phyloP scores from a whole-genome alignment of 2,113 vertebrate species.

The Rhizomys pruinosus region DNA sequence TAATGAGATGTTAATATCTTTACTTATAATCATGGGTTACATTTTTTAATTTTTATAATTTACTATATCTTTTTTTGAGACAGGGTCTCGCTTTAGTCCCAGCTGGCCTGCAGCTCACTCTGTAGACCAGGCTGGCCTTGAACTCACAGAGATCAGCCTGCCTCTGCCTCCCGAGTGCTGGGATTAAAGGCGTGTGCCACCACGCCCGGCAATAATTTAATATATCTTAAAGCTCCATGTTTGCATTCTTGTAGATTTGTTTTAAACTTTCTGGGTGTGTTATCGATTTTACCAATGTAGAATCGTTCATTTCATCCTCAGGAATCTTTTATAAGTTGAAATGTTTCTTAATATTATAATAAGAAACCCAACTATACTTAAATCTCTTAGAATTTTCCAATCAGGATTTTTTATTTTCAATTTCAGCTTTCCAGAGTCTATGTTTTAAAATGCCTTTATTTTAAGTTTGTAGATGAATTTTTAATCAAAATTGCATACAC shows the following conservation, averaged over 20 bases:
- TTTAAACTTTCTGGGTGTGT: neutral
- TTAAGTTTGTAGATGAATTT: neutral
- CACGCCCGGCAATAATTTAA: no score
- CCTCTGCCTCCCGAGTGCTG: no score
- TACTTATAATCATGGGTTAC: neutral
- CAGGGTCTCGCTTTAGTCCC: no score
- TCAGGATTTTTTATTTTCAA: neutral
- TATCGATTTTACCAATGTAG: neutral
- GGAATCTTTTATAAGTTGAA: neutral
- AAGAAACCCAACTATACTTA: neutral
- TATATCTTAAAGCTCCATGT: neutral
- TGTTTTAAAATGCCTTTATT: no score
- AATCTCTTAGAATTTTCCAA: neutral
- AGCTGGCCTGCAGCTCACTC: no score
- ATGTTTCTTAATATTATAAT: neutral
- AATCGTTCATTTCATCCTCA: slow-evolving; percentile 15
- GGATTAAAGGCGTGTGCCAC: no score
- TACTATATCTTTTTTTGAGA: no score
- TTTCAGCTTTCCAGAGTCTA: no score
- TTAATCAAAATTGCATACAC: neutral
- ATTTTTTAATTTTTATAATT: neutral
- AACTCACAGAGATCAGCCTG: no score
- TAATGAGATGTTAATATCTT: neutral
- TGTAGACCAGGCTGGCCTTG: no score
- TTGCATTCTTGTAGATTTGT: neutral